Conservation (phyloP, 2,797 vertebrate genomes). For the Gadopsis bispinosus region DNA sequence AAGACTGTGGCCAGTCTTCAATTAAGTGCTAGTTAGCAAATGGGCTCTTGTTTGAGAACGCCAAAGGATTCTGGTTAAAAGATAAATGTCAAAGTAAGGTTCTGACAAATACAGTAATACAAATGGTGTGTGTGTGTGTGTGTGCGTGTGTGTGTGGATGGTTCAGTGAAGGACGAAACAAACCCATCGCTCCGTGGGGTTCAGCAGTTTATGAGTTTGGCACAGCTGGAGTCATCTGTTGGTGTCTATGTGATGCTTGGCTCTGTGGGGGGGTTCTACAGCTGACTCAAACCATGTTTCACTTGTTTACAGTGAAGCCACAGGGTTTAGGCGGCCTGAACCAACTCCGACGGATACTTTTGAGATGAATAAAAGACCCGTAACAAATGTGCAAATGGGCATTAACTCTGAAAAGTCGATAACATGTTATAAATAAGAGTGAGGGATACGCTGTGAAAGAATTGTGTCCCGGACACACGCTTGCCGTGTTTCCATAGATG, state of each 20-base stretch:
- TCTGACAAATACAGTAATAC: slow-evolving; percentile 3
- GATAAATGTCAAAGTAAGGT: neutral
- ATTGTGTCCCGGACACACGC: neutral
- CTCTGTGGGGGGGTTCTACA: slow-evolving; percentile 33
- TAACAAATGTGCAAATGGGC: neutral
- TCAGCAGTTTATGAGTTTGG: slow-evolving; percentile 34
- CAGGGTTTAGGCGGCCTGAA: neutral
- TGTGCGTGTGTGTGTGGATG: slow-evolving; percentile 4
- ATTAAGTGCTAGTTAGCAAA: neutral
- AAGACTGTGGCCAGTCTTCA: slow-evolving; percentile 12
- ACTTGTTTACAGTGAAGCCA: slow-evolving; percentile 39
- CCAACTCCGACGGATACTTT: slow-evolving; percentile 11
- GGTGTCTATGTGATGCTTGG: slow-evolving; percentile 27
- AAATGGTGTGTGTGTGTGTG: neutral
- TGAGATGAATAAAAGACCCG: neutral
- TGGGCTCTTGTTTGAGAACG: neutral
- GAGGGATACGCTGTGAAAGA: neutral
- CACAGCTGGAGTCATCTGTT: slow-evolving; percentile 46
- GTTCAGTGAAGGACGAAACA: slow-evolving; percentile 44
- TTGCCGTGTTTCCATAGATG: no score
- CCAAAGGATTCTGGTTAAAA: neutral
- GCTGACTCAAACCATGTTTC: slow-evolving; percentile 28
- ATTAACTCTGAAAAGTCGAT: neutral
- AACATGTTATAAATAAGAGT: neutral
- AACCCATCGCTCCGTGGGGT: slow-evolving; percentile 26